These are phyloP conservation scores for Gordius sp. DNA, from an alignment of 2,888 invertebrate species.

Conservation along the genomic window DNA sequence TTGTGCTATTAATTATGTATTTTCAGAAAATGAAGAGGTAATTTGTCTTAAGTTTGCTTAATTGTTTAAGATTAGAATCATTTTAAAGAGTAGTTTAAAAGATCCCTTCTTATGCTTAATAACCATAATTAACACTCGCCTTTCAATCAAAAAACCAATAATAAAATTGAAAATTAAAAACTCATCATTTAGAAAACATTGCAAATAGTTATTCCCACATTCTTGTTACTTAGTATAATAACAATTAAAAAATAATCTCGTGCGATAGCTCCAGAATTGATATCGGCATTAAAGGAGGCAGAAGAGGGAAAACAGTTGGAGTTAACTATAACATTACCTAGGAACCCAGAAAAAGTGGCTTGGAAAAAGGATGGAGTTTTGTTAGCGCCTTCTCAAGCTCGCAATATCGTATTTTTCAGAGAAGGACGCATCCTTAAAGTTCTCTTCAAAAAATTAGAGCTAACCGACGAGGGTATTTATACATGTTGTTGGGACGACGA, in stretches of 20 bases:
- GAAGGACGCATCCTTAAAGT: not conserved
- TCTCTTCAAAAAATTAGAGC: not conserved
- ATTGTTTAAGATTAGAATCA: too few species aligned
- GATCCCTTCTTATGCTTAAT: too few species aligned
- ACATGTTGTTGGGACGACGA: not conserved
- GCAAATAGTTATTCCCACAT: too few species aligned
- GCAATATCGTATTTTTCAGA: not conserved
- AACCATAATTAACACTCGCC: too few species aligned
- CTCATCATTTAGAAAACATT: too few species aligned
- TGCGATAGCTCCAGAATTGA: not conserved
- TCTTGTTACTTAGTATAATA: not conserved
- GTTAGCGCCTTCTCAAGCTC: not conserved
- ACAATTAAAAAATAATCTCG: not conserved
- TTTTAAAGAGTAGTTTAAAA: too few species aligned
- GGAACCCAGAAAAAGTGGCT: not conserved
- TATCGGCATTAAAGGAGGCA: not conserved
- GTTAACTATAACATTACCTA: not conserved
- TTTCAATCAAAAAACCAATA: too few species aligned
- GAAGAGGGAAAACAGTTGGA: not conserved
- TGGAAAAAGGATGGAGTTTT: slow-evolving; percentile 1
- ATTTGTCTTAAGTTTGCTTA: too few species aligned
- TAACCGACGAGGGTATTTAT: not conserved
- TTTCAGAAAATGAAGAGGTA: too few species aligned
- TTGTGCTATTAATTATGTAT: not conserved
- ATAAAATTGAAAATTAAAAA: too few species aligned